A percentile compares a stretch with the other conserved stretches of the same genome.
Conservation (phyloP, 2,888 invertebrate genomes). For the Drosophila nr. perissopoda region DNA sequence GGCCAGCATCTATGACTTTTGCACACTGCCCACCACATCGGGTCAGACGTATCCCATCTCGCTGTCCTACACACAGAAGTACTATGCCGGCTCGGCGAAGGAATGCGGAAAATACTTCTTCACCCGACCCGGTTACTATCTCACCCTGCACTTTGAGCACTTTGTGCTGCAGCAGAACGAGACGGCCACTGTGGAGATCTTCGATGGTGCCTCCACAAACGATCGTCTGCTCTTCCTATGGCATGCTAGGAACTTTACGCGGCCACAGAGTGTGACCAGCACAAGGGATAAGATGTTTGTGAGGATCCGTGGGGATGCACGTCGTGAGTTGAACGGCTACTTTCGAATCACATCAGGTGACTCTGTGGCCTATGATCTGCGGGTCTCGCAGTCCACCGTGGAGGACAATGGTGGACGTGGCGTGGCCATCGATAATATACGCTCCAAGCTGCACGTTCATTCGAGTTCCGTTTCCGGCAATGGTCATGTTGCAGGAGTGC, state of each 20-base stretch:
- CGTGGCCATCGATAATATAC: constrained; percentile 95
- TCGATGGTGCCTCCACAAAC: constrained; percentile 90
- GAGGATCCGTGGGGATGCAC: constrained; percentile 90
- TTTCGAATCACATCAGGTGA: constrained; percentile 91
- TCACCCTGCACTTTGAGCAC: constrained; percentile 94
- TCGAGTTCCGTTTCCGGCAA: constrained; percentile 93
- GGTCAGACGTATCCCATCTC: constrained; percentile 95
- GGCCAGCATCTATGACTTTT: constrained; percentile 92
- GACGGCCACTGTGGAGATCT: constrained; percentile 90
- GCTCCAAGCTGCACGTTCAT: constrained; percentile 94
- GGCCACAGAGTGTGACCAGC: constrained; percentile 95
- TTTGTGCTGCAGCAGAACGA: constrained; percentile 91
- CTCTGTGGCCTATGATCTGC: constrained; percentile 93
- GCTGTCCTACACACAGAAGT: constrained; percentile 92
- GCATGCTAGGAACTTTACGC: constrained; percentile 92
- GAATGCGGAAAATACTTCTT: constrained; percentile 93
- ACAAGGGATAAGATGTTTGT: constrained; percentile 92
- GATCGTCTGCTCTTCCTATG: constrained; percentile 90
- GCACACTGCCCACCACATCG: constrained; percentile 92
- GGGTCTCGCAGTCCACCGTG: constrained; percentile 93
- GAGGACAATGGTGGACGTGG: constrained; percentile 97
- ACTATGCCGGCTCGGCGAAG: constrained; percentile 89
- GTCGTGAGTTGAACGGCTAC: constrained; percentile 91
- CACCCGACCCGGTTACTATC: constrained; percentile 90
- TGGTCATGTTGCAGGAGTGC: constrained; percentile 95